Percentiles rank a stretch among this genome's conserved stretches.
These are phyloP conservation scores for Galerucella pusilla DNA, from an alignment of 2,888 invertebrate species.

Conservation along the genomic window DNA sequence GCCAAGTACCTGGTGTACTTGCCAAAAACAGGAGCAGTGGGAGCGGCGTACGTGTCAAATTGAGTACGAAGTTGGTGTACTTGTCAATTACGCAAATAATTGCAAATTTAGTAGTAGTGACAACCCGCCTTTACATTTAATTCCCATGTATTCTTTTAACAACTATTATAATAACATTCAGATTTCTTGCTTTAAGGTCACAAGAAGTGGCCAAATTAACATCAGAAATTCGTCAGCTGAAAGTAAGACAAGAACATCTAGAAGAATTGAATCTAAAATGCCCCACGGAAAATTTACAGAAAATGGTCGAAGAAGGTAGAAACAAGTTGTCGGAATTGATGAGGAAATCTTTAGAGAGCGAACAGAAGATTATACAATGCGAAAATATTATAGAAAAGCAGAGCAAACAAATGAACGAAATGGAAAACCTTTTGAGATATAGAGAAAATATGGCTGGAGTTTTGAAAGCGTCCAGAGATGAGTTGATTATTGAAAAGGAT, in stretches of 20 bases:
- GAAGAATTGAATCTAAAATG: slow-evolving; percentile 54
- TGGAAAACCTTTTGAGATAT: slow-evolving; percentile 72
- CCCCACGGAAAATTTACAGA: slow-evolving; percentile 55
- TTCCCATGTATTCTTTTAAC: background rate
- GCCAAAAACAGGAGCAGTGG: no score
- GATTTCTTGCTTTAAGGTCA: slow-evolving; percentile 47
- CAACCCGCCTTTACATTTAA: background rate
- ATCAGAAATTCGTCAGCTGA: slow-evolving; percentile 55
- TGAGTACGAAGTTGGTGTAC: no score
- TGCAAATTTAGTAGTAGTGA: no score
- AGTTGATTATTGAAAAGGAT: slow-evolving; percentile 68
- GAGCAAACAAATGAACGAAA: slow-evolving; percentile 71
- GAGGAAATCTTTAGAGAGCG: slow-evolving; percentile 56
- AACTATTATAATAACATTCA: slow-evolving; percentile 31
- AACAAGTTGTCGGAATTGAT: slow-evolving; percentile 54
- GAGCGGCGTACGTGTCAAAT: no score
- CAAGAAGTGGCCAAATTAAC: slow-evolving; percentile 53
- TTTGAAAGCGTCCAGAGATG: slow-evolving; percentile 68
- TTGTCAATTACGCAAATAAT: no score
- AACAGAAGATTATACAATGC: slow-evolving; percentile 66
- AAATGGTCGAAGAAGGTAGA: slow-evolving; percentile 59
- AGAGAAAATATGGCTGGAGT: slow-evolving; percentile 72
- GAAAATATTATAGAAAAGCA: slow-evolving; percentile 72
- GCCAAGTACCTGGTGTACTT: no score
- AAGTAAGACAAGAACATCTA: slow-evolving; percentile 53